Base-by-base conservation (phyloP, 2,888 invertebrate species). In the Drosophila parthenogenetica region DNA sequence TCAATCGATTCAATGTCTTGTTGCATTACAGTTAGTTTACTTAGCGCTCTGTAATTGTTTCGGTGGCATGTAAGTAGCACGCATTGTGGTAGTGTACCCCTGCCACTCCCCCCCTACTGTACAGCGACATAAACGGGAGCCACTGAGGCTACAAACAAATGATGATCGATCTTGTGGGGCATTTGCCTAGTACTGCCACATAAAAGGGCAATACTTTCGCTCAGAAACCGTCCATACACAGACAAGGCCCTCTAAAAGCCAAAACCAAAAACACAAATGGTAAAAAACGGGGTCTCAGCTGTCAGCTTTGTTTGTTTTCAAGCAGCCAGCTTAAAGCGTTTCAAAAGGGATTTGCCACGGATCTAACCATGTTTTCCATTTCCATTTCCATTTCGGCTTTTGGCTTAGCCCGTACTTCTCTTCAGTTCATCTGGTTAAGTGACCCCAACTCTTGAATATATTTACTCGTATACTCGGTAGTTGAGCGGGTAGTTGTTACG, bases 31-130 rank as follows among this genome's bases (percentile, higher is more conserved):
- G 88, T 86, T 82, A 80, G 86, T 88, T 84, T 86, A 86, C 89
- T 84, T 89, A 86, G 85, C 87, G 85, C 84, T 71, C 85, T 79
- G 89, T 86, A 86, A 86, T 86, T 86, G 85, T 86, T 86, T 89
- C 87, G 83, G 83, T 84, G 83, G 83, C 83, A 84, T 84, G 88
- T 88, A 84, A 88, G 83, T 84, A 88, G 83, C 83, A 84, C 83
- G 83, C 83, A 88, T 77, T 88, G 88, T 77, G 78, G 66, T 50
- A 19, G 25, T 42, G n/a, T 37, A 7, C 37, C 7, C 54, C 8
- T 49, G 10, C 32, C 57, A 39, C 10, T n/a, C 2, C 22, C 22
- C 25, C 39, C 5, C 8, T 17, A 39, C 42, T 5, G 51, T 35
- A 45, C 46, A 64, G 46, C 70, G 70, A 83, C 87, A 83, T 69